phyloP scores from a whole-genome alignment of 2,797 vertebrate genomes.

The Phrynocephalus vlangalii region DNA sequence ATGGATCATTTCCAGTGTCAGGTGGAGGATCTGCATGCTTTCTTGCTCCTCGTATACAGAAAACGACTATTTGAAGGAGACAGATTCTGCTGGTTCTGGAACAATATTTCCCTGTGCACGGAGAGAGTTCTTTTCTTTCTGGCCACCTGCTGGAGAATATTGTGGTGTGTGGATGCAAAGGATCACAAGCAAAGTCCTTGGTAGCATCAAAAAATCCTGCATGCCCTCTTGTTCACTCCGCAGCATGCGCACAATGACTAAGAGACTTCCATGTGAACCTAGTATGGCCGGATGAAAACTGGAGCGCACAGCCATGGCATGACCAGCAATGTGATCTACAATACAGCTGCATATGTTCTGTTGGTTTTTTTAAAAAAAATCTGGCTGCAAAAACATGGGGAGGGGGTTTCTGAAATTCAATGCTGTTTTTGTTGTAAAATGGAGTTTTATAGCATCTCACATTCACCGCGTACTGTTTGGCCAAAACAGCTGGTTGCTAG shows the following conservation, averaged over 20 bases:
- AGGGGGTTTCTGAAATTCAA: background rate
- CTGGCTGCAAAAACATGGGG: background rate
- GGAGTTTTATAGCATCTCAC: background rate
- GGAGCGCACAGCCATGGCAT: background rate
- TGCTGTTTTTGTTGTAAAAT: background rate
- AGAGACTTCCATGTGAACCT: background rate
- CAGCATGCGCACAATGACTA: background rate
- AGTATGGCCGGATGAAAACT: background rate
- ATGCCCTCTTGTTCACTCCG: background rate
- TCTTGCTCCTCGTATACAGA: background rate
- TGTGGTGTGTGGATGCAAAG: background rate
- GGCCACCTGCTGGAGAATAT: too few species aligned
- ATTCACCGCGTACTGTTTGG: background rate
- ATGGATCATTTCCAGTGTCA: background rate
- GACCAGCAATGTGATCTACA: background rate
- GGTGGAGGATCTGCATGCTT: background rate
- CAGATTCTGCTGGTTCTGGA: background rate
- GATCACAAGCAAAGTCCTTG: background rate
- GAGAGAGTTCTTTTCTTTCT: background rate
- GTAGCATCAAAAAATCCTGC: background rate
- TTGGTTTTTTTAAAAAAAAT: background rate
- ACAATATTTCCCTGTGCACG: background rate
- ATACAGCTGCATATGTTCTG: background rate
- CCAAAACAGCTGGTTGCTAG: conserved; percentile 5
- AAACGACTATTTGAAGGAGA: background rate